These are phyloP conservation scores for Chaetodon trifascialis DNA, from an alignment of 2,113 vertebrate genomes.

Conservation along the genomic window DNA sequence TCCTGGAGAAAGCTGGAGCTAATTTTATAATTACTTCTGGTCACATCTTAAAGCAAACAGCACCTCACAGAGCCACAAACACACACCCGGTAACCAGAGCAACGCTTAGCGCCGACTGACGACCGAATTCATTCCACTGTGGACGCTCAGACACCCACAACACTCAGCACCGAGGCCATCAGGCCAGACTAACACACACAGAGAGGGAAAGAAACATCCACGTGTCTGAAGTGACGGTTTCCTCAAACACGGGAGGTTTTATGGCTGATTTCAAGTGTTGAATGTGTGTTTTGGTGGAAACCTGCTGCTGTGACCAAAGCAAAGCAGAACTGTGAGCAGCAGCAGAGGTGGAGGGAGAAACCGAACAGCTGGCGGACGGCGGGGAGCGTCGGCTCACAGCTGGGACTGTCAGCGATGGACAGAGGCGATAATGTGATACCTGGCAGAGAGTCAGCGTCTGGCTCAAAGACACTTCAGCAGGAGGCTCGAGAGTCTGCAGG, in stretches of 20 bases:
- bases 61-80: neutral
- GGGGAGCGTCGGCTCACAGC: neutral
- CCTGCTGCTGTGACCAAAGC: neutral
- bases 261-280: neutral
- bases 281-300: neutral
- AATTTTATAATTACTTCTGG: neutral
- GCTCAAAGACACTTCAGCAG: conserved; percentile 38
- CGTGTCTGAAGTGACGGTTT: neutral
- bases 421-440: conserved; percentile 14
- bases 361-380: neutral
- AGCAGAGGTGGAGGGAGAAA: neutral
- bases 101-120: no score
- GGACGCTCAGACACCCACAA: neutral
- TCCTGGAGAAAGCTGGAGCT: neutral
- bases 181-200: neutral
- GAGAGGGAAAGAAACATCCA: neutral
- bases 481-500: conserved; percentile 16
- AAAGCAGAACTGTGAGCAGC: neutral
- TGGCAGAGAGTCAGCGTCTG: neutral
- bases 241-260: neutral
- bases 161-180: neutral
- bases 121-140: neutral
- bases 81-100: neutral
- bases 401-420: neutral
- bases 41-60: neutral